Base-by-base conservation (phyloP, 2,797 vertebrate species). In the Platyrinchus mystaceus region DNA sequence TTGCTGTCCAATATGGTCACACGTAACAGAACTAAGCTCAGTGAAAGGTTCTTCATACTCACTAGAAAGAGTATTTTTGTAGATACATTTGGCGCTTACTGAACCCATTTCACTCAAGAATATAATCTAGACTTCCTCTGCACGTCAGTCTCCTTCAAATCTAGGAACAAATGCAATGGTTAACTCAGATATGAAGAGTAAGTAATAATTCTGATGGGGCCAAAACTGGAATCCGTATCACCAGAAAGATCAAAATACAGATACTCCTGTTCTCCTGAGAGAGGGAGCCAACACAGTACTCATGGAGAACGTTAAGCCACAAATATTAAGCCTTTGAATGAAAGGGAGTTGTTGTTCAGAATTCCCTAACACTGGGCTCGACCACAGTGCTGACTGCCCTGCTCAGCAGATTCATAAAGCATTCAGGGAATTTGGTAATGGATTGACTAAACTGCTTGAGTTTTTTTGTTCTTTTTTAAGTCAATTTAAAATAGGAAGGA, bases 401-500 rank as follows among this genome's bases (percentile, higher is more conserved):
- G 66, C 70, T 90, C 6, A 5, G 44, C 56, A 84, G 32, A 52
- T 82, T 81, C 66, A 34, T 32, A 89, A 78, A 43, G 73, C 28
- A 69, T 49, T 50, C 1, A 3, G 52, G 34, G 52, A 74, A 67
- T 62, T 53, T 67, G 39, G 82, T 87, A 70, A 91, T 13, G 12
- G 62, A 52, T 39, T 84, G 50, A 75, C 17, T 84, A 58, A 93
- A 84, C 15, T 10, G 53, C 69, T 67, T 43, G 43, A 70, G 20
- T 49, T n/a, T 79, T 74, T 69, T 66, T 80, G 17, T 66, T 66
- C 44, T 62, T 64, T 49, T 63, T n/a, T 6, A 76, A 69, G 58
- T 78, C 58, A 75, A 46, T 81, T 77, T 84, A 62, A 87, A 90
- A 84, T 23, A 50, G 56, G 86, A 87, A 92, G 76, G 89, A 93